Evolutionary conservation across 2,113 vertebrate genomes (phyloP).

Genomic region (Capra hircus): DNA sequence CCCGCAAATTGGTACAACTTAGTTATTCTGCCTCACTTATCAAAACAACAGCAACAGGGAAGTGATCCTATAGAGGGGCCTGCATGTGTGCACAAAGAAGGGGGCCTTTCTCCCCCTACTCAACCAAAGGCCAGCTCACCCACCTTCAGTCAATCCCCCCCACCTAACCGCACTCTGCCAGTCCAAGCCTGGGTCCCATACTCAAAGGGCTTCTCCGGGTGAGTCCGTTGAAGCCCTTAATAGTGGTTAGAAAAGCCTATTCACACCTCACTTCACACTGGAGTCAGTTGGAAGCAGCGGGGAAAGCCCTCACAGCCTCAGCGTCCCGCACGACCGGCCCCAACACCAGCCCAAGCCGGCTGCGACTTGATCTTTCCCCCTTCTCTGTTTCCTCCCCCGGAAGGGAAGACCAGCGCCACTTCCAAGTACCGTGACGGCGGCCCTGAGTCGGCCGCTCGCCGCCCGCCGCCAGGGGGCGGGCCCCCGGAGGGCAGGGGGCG

Average conservation of each 20-base stretch:
- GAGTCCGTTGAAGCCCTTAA: not conserved
- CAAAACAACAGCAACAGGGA: not conserved
- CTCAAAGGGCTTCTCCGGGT: not conserved
- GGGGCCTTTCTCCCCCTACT: not conserved
- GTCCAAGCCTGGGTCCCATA: not conserved
- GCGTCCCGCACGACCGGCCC: not conserved
- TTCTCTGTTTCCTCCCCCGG: fast-evolving
- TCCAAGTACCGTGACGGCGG: fast-evolving
- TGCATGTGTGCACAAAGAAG: not conserved
- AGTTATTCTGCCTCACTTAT: not conserved
- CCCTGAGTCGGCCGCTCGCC: fast-evolving
- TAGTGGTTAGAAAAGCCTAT: not conserved
- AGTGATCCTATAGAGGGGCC: not conserved
- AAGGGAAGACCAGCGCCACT: fast-evolving
- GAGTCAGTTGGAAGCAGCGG: not conserved
- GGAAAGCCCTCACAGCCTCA: not conserved
- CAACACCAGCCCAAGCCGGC: not conserved
- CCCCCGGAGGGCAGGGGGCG: not conserved
- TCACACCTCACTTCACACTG: not conserved
- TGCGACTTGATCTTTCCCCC: not conserved
- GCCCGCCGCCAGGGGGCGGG: not conserved
- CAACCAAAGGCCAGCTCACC: not conserved
- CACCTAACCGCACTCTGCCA: not conserved
- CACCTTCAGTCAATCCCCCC: not conserved
- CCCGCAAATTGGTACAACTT: not conserved